Base-by-base conservation (phyloP, 2,797 vertebrate species). In the Schizothorax lantsangensis region DNA sequence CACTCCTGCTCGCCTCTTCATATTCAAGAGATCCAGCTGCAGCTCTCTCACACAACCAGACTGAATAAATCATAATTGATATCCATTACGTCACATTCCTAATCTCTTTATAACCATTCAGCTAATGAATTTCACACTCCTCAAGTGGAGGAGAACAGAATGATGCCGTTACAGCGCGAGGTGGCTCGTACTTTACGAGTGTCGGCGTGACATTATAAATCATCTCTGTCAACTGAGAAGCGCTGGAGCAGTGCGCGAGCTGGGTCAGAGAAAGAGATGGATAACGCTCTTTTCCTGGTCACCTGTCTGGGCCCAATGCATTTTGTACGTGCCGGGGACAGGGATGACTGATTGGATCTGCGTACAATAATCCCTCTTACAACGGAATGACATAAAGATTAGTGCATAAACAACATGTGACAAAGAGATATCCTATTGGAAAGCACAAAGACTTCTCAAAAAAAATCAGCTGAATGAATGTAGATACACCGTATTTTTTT, bases 121-220 rank as follows among this genome's bases (percentile, higher is more conserved):
- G 84, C 77, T 88, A 89, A 90, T 90, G 84, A 88, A 84, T 89
- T 88, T 87, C 85, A 89, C 84, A 89, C 86, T 87, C 73, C 45
- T 88, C 36, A n/a, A 45, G 77, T 64, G 74, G 84, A 90, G 88
- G 88, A 92, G 88, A 88, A 88, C 54, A 90, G 79, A 90, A 43
- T 38, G n/a, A 59, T 59, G 73, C 30, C 12, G 59, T 72, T 72
- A 54, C 40, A 66, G 40, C 66, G 30, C 17, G 71, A 88, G 69
- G 77, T 45, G 69, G 68, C 78, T 84, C 33, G 90, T 88, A 93
- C 94, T 93, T 94, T 92, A 93, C 82, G 93, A 89, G 89, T 94
- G 93, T 95, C 93, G 2, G 92, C 87, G 83, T 86, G 87, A 89
- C 92, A 94, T 95, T 94, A 94, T 93, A 93, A 95, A 87, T 95